Base-by-base conservation (phyloP, 2,888 invertebrate species). In the Laothoe populi region DNA sequence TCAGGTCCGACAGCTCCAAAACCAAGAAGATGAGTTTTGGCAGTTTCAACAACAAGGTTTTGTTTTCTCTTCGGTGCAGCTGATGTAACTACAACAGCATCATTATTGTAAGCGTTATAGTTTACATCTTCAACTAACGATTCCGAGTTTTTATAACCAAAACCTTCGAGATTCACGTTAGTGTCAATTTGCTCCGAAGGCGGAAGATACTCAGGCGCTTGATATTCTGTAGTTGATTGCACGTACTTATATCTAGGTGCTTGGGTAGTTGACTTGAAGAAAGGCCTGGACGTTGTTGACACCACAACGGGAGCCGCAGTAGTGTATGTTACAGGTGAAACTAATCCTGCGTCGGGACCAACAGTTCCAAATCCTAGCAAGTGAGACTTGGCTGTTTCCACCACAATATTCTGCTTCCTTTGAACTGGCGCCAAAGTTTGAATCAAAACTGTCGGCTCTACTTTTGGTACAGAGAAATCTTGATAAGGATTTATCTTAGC, bases 351-450 rank as follows among this genome's bases (percentile, higher is more conserved):
- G 67, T 93, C 88, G 26, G 87, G 85, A 13, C 92, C 93, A 1
- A 91, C 90, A 2, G 92, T 88, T 49, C 90, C 90, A 63, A 91
- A 92, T 8, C 92, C 92, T 68, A 92, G 81, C 65, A 89, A 74
- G 68, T 93, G 81, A 1, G 90, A 86, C 70, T 90, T 93, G 0
- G 89, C 87, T 31, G 83, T 90, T 77, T 90, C 82, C 53, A 92
- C 85, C 1, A 92, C 90, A 58, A 92, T 80, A 57, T 92, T 91
- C 64, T 88, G 91, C 71, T 89, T 86, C 63, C 88, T 85, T 64
- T 78, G 73, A 3, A 79, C 65, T 1, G 86, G 83, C 42, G 71
- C 71, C 40, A 73, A 74, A 48, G 81, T 75, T 48, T 74, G 71
- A 31, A 78, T 77, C 45, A 63, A 66, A 38, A 76, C 63, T 19